Conservation (phyloP, 2,113 vertebrate genomes). For the Sinocyclocheilus grahami region DNA sequence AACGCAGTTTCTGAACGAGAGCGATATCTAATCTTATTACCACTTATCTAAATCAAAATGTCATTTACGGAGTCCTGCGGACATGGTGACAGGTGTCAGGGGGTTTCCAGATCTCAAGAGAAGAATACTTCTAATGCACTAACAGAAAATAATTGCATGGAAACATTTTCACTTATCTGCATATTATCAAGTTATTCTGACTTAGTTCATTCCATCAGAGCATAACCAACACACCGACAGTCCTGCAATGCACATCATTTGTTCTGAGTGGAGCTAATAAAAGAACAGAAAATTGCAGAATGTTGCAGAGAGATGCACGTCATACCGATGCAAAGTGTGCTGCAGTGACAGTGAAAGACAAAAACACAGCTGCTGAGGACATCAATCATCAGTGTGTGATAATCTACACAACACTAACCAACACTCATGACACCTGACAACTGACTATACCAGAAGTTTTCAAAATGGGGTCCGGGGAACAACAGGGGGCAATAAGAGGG, state of each 20-base stretch:
- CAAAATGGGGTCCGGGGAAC: background rate
- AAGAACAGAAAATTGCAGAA: constrained; percentile 22
- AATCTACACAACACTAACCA: background rate
- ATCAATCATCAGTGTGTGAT: background rate
- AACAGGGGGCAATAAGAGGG: background rate
- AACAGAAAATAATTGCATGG: background rate
- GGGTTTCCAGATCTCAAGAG: background rate
- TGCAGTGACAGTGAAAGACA: constrained; percentile 8
- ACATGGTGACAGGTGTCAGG: constrained; percentile 6
- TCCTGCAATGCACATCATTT: background rate
- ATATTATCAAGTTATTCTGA: constrained; percentile 2
- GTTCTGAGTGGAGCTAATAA: constrained; percentile 13
- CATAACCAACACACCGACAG: background rate
- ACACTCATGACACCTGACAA: background rate
- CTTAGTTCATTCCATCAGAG: background rate
- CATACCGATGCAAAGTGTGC: background rate
- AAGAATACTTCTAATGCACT: background rate
- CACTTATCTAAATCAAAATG: background rate
- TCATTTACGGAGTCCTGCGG: background rate
- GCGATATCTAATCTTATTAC: background rate
- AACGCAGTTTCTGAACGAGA: background rate
- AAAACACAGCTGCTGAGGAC: constrained; percentile 4
- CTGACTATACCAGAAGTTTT: background rate
- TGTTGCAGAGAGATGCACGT: background rate
- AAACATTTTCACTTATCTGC: background rate